A percentile compares a stretch with the other conserved stretches of the same genome.
These are phyloP conservation scores for Aleiodes leptofemur DNA, from an alignment of 2,888 invertebrate species.

Conservation along the genomic window DNA sequence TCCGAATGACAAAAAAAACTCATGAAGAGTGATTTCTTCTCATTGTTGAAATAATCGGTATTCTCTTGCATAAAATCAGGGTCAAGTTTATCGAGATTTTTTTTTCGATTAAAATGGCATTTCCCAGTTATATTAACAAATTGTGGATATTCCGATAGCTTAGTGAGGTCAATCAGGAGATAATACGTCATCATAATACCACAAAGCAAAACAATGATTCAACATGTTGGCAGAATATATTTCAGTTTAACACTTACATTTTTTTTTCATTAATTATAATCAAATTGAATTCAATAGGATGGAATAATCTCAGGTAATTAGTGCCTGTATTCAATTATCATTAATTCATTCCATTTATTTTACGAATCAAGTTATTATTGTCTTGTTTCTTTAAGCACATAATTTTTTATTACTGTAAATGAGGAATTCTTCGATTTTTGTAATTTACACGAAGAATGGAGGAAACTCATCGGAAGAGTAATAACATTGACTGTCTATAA, in stretches of 20 bases:
- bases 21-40: not conserved
- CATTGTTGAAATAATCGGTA: slow-evolving; percentile 10
- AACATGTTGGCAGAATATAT: slow-evolving; percentile 34
- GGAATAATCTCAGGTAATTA: slow-evolving; percentile 28
- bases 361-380: slow-evolving; percentile 38
- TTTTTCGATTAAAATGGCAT: slow-evolving; percentile 9
- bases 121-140: not conserved
- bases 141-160: slow-evolving; percentile 21
- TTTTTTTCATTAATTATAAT: not conserved
- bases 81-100: slow-evolving; percentile 31
- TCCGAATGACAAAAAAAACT: not conserved
- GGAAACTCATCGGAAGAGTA: not conserved
- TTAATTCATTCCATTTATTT: not conserved
- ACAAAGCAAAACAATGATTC: slow-evolving; percentile 19
- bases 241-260: slow-evolving; percentile 27
- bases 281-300: slow-evolving; percentile 17
- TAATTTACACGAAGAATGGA: not conserved
- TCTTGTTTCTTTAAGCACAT: slow-evolving; percentile 18
- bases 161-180: slow-evolving; percentile 28
- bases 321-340: slow-evolving; percentile 8
- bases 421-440: not conserved
- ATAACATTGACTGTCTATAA: slow-evolving; percentile 13
- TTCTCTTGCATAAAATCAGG: slow-evolving; percentile 21
- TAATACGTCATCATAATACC: slow-evolving; percentile 9
- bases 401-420: not conserved